Percentiles rank a stretch among this genome's conserved stretches.
These are phyloP conservation scores for Porphyrio hochstetteri DNA, from an alignment of 2,113 vertebrate species.

Conservation along the genomic window DNA sequence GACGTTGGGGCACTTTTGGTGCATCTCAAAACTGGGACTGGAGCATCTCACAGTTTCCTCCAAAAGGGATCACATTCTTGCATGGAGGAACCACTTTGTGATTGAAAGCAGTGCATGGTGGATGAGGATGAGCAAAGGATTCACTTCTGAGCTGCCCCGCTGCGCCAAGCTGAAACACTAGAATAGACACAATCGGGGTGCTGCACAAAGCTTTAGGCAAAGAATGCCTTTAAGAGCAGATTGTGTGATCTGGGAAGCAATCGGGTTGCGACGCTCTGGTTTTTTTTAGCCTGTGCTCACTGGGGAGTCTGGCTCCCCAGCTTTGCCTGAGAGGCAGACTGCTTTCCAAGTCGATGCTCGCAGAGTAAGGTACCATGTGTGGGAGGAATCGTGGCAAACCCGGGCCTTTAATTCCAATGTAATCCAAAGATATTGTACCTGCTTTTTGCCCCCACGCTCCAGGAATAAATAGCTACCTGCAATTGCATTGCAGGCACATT, in stretches of 20 bases:
- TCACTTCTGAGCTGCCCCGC: neutral
- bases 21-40: neutral
- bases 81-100: neutral
- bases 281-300: neutral
- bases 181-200: rapidly evolving
- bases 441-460: slow-evolving; percentile 1
- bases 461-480: slow-evolving; percentile 40
- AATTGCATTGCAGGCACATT: neutral
- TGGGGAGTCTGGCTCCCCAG: neutral
- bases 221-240: neutral
- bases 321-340: neutral
- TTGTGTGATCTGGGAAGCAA: neutral
- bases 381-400: slow-evolving; percentile 52
- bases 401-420: neutral
- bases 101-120: neutral
- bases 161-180: neutral
- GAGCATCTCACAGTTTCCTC: neutral
- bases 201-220: rapidly evolving
- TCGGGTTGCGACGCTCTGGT: neutral
- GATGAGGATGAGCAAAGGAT: neutral
- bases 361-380: neutral
- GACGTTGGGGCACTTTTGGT: neutral
- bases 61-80: neutral
- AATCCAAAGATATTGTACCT: slow-evolving; percentile 7
- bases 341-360: neutral